Percentiles rank a stretch among this genome's conserved stretches.
Evolutionary conservation across 1,140 invertebrate genomes (phyloP).

Genomic region (Pseudomyrmex concolor): DNA sequence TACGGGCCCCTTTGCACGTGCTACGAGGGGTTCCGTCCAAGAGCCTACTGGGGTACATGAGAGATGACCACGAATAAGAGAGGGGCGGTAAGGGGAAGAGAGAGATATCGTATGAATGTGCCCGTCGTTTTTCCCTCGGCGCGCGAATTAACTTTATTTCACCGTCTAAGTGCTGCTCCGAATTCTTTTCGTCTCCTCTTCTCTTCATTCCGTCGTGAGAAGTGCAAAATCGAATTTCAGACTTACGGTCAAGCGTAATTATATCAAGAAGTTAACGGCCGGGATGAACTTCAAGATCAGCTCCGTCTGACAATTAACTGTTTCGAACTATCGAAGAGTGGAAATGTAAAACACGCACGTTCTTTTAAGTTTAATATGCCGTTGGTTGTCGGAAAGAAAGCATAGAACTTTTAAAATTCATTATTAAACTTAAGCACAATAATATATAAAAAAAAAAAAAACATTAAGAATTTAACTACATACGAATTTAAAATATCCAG

Average conservation of each 20-base stretch:
- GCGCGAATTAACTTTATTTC: conserved; percentile 59
- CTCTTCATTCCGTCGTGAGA: conserved; percentile 37
- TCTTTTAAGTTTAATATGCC: not conserved
- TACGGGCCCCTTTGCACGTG: conserved; percentile 21
- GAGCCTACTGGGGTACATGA: conserved; percentile 30
- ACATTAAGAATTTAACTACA: too few species aligned
- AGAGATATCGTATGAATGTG: conserved; percentile 38
- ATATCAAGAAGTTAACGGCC: conserved; percentile 54
- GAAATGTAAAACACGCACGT: not conserved
- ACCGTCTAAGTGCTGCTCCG: conserved; percentile 24
- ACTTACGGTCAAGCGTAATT: conserved; percentile 54
- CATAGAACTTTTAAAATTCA: not conserved
- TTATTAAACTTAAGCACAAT: not conserved
- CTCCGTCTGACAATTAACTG: conserved; percentile 26
- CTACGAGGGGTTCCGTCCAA: conserved; percentile 31
- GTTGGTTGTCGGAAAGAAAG: not conserved
- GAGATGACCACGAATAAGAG: conserved; percentile 9
- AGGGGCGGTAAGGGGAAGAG: not conserved
- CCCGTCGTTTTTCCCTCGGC: conserved; percentile 40
- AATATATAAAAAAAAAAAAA: too few species aligned
- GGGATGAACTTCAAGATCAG: not conserved
- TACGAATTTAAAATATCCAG: too few species aligned
- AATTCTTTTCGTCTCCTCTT: not conserved
- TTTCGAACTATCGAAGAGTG: not conserved
- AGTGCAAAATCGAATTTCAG: conserved; percentile 49